Evolutionary conservation across 2,113 vertebrate species (phyloP), one percentile per base, ranked within the genome.

Genomic region (Tretioscincus oriximinensis): DNA sequence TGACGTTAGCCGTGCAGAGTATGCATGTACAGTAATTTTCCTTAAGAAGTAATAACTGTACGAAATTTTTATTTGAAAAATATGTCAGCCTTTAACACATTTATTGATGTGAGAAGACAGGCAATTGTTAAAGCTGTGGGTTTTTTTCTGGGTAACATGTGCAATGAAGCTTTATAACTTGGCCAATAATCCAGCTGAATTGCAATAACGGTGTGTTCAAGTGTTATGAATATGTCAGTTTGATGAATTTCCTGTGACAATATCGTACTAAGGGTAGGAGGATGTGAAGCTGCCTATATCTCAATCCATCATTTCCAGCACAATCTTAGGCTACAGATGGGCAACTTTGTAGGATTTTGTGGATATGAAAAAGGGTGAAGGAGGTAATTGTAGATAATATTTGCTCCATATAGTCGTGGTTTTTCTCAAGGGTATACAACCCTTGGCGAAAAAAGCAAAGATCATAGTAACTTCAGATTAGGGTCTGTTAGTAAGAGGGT

Each of bases 181-280:
- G 47, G 63, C 64, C 21, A 79, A 60, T 78, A 67, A 61, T 69
- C 51, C 45, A 41, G 45, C 22, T 29, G 29, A 63, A 74, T 5
- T 79, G 54, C 73, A 61, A 28, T 79, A 84, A 84, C 65, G 41
- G 72, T 58, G 18, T 63, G 58, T 51, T 69, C 75, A 76, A 80
- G 51, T 71, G 70, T 84, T 75, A 76, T 69, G 77, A 76, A 70
- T 76, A 47, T 76, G 65, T 84, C 77, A 84, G 72, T 65, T 54
- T 84, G 77, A 76, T 76, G 72, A 76, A 79, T 76, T 71, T 20
- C n/a, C 65, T 79, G 72, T 22, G 76, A 41, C 82, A 75, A 70
- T 70, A 75, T 70, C 28, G 16, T 72, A 64, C 16, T 45, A 31
- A 8, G 63, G 72, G 77, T 76, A 79, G 70, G 76, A 79, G 70